These are phyloP conservation scores for Noctua janthina DNA, from an alignment of 2,888 invertebrate species.

Conservation along the genomic window DNA sequence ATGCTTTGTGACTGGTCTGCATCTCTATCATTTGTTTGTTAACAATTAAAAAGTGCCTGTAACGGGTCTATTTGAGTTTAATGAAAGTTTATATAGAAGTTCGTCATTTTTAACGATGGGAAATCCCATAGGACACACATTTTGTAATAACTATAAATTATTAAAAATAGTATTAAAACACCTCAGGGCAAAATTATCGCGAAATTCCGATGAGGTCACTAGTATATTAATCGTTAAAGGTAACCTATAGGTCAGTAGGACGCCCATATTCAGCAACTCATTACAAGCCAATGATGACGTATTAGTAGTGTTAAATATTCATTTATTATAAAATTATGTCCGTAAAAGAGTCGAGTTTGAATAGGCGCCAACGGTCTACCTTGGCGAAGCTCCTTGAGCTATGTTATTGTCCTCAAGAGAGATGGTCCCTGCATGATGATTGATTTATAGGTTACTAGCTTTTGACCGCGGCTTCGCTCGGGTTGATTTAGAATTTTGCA, in stretches of 20 bases:
- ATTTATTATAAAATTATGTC: constrained; percentile 14
- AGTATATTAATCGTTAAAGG: constrained; percentile 9
- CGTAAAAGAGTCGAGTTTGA: constrained; percentile 11
- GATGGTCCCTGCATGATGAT: not conserved
- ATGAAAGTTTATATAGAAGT: not conserved
- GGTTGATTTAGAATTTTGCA: too few relatives aligned
- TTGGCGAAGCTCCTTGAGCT: not conserved
- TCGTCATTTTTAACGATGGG: not conserved
- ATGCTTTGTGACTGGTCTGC: not conserved
- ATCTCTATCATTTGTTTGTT: not conserved
- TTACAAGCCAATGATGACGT: constrained; percentile 8
- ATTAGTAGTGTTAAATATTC: constrained; percentile 29
- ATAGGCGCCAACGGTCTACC: constrained; percentile 13
- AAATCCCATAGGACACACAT: not conserved
- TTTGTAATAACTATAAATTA: not conserved
- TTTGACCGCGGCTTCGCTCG: too few relatives aligned
- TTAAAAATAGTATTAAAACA: not conserved
- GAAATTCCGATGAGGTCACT: constrained; percentile 12
- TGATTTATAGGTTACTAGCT: not conserved
- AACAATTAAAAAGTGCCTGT: not conserved
- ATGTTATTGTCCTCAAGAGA: constrained; percentile 6
- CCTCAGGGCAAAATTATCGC: not conserved
- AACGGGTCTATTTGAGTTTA: too few relatives aligned
- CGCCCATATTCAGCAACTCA: constrained; percentile 17
- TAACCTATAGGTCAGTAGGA: constrained; percentile 26